These are phyloP conservation scores for Lamproptera curius DNA, from an alignment of 2,888 invertebrate genomes.

Conservation along the genomic window DNA sequence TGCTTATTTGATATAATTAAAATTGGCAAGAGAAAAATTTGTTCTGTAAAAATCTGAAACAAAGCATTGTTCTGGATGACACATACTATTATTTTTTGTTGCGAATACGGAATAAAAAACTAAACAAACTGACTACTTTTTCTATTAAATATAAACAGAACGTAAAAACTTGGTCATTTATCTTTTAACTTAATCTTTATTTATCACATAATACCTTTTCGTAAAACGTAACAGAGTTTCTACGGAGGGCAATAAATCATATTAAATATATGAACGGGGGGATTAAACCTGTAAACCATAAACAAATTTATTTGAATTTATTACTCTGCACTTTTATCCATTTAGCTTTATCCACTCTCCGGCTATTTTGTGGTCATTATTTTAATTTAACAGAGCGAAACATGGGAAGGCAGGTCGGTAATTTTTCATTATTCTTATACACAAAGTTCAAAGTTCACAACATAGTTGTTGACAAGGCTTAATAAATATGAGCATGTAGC, in stretches of 20 bases:
- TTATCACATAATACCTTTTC: not conserved
- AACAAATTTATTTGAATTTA: constrained; percentile 9
- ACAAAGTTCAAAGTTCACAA: too few species aligned
- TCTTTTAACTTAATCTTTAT: too few species aligned
- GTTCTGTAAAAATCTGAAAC: too few species aligned
- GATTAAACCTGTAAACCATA: constrained; percentile 13
- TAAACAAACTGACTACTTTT: too few species aligned
- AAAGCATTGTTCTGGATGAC: too few species aligned
- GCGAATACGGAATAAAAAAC: too few species aligned
- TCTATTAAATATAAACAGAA: too few species aligned
- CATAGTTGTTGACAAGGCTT: constrained; percentile 43
- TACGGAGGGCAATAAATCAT: constrained; percentile 23
- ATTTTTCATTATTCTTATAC: too few species aligned
- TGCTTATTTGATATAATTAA: not conserved
- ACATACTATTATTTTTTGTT: not conserved
- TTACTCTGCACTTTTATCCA: constrained; percentile 17
- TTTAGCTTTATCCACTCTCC: constrained; percentile 30
- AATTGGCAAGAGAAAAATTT: not conserved
- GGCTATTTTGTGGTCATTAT: constrained; percentile 38
- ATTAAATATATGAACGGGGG: not conserved
- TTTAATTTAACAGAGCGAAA: constrained; percentile 43
- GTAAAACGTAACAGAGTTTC: constrained; percentile 23
- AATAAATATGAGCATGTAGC: constrained; percentile 48
- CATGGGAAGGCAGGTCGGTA: too few species aligned
- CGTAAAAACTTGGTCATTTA: too few species aligned